Base-by-base conservation (phyloP, 2,888 invertebrate species). In the Sipha maydis region DNA sequence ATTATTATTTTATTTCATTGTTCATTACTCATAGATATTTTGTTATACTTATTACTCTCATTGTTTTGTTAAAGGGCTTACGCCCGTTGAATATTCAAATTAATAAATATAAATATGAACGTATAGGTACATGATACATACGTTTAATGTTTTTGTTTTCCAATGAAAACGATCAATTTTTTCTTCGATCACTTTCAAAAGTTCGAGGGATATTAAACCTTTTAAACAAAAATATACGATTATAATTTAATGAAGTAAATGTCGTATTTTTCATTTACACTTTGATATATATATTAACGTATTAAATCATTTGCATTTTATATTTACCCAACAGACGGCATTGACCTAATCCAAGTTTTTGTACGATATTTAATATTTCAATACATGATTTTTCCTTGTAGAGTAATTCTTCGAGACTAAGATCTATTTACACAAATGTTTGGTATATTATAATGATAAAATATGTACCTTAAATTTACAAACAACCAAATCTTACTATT, bases 351-450 rank as follows among this genome's bases (percentile, higher is more conserved):
- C 93, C 92, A 91, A 95, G 92, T 91, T 92, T 92, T 91, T 94
- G 92, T 91, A 94, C 91, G 90, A 94, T 92, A 90, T 92, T 91
- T 91, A 95, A 92, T 90, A 94, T 92, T 91, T 94, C 94, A 89
- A 93, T 92, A 92, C 95, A 95, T 90, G 94, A 93, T 90, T 91
- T 92, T 92, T 93, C 93, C 92, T 95, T 95, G 91, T 93, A 91
- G 89, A 92, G 91, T 91, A 95, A 92, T 89, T 94, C 93, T 73
- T 93, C 92, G 90, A 93, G 93, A 90, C 94, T 92, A 90, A 95
- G 92, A 92, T 94, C 95, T 95, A 92, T 4, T 91, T 91, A 90
- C 90, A 90, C 90, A 90, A 90, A 31, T 79, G 34, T 0, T 34
- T 48, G 11, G 14, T 48, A 1, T 48, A 25, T 11, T 3, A 69